Base-by-base conservation (phyloP, 2,797 vertebrate species). In the Allobates femoralis region DNA sequence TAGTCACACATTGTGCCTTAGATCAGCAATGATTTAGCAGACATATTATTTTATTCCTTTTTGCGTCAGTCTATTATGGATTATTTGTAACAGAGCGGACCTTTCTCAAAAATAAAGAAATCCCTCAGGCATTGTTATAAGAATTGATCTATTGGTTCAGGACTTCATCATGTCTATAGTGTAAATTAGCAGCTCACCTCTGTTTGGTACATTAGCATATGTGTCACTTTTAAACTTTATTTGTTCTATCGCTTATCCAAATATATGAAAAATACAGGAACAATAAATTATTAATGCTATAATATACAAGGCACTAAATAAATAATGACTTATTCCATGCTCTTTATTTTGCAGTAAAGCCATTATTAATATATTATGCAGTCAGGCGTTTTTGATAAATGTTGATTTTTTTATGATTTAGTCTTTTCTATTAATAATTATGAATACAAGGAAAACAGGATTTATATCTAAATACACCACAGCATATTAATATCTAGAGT, bases 41-140 rank as follows among this genome's bases (percentile, higher is more conserved):
- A 28, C n/a, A 62, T 12, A 62, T 26, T 26, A 11, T 62, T 26
- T 14, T 62, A 62, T 62, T 62, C 28, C n/a, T 58, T 5, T 58
- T 23, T 58, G 23, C 56, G 10, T 58, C n/a, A 58, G 5, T 28
- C 60, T n/a, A 62, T 15, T 12, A 26, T 15, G 14, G 60, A 62
- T 14, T 26, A 26, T 62, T 12, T 51, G 51, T 56, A 87, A 66
- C 50, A 60, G 53, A 58, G 71, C 62, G 28, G 71, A 87, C 62
- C 37, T 64, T 83, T 73, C 79, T 83, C 75, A 71, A 73, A 51
- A 73, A 87, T 79, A 87, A 80, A 84, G 81, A 87, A 79, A 84
- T 15, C 75, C 37, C 76, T 74, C 55, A 58, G 66, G 67, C 81
- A 53, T 62, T 53, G 81, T 79, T 64, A 83, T 83, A 74, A 87